Base-by-base conservation (phyloP, 2,888 invertebrate species). In the Adineta ricciae region DNA sequence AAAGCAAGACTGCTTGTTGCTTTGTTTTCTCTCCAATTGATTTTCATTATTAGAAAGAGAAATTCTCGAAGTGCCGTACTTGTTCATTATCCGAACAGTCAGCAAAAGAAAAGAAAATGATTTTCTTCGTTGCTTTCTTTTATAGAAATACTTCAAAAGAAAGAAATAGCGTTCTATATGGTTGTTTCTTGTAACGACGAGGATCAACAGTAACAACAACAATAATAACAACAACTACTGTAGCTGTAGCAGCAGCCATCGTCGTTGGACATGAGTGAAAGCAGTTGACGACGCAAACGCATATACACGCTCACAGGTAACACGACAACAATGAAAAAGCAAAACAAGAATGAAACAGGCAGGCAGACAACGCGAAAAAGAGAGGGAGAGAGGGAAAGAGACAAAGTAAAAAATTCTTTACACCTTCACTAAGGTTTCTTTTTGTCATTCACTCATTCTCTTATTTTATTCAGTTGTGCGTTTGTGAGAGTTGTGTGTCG, bases 301-400 rank as follows among this genome's bases (percentile, higher is more conserved):
- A 64, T 64, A 64, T 64, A 64, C 64, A 64, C 32, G 64, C 64
- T 64, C 32, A 64, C 32, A 64, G 64, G 64, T 64, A 64, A 64
- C 64, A 64, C 64, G 7, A 64, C 64, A 64, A 64, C 64, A 27
- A 64, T 64, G 19, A 36, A 64, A 64, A 64, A 64, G 32, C 32
- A 64, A 64, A 64, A 27, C 52, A 36, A 64, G 64, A 36, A 64
- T 16, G 32, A 14, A 21, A 24, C 1, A 64, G 64, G 52, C 1
- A 64, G 64, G 14, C 8, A 64, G 64, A 64, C 32, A 64, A 32
- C 16, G 64, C 32, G 32, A 24, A 56, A 11, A 32, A 64, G 64
- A 64, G 64, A 32, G 27, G 19, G 5, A 50, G 50, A 50, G 50
- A 50, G 19, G 49, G 49, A 49, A 14, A 19, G 2, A 50, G 50